Evolutionary conservation across 2,888 invertebrate species (phyloP), one percentile per base, ranked within the genome.

Genomic region (Tetropium fuscum): DNA sequence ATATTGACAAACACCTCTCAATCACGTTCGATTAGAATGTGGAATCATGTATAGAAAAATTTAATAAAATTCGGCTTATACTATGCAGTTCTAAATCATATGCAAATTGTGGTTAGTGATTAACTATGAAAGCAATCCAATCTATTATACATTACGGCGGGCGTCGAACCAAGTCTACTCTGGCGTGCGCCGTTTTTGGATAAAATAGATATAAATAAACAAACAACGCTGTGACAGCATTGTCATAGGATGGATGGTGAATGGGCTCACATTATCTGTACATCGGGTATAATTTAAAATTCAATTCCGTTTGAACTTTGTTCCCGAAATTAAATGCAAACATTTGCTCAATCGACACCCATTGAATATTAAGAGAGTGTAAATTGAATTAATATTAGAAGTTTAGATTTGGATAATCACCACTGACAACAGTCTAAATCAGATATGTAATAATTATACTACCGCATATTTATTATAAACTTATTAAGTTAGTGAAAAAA

Each of bases 271-370:
- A 58, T 66, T 66, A 58, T 61, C 61, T 36, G 47, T 41, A 43
- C 53, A 66, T 63, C 38, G 22, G 27, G 38, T 34, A 61, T 63
- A 64, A 69, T 70, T 71, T 68, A 64, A 66, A 71, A 71, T 72
- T 69, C 70, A 66, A 69, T 73, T 71, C 61, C 64, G 15, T 60
- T 58, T 47, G 51, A 64, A 64, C 65, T 61, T 61, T 69, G 58
- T 64, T 61, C 64, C 44, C 56, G 55, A 60, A 70, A 71, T 70
- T 63, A 63, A 72, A 72, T 58, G 41, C 69, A 71, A 72, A 72
- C 64, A 71, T 72, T 72, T 69, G 60, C 63, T 57, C 66, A 62
- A 54, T 44, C 63, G 41, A 34, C 65, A 57, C 62, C 47, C 66
- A 63, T 66, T 71, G 70, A 66, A 65, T 68, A 68, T 66, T 60